These are phyloP conservation scores for Pocillopora grandis DNA, from an alignment of 92 coral and sea anemone species.

Conservation along the genomic window DNA sequence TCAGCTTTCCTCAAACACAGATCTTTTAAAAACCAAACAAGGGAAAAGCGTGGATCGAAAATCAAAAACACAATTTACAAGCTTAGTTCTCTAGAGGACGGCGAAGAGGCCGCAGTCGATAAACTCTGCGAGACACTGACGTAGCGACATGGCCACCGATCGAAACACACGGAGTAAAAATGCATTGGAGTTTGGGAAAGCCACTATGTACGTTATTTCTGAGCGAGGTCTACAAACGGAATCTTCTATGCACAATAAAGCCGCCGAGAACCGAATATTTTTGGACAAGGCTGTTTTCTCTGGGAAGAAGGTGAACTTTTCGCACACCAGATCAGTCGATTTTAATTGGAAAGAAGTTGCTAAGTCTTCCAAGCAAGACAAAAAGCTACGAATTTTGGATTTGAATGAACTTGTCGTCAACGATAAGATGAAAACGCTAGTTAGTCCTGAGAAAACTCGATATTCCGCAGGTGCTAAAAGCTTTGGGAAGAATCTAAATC, in stretches of 20 bases:
- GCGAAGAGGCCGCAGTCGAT: not conserved
- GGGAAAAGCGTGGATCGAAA: not conserved
- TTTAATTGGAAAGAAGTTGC: constrained; percentile 26
- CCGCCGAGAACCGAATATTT: not conserved
- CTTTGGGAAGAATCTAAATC: not conserved
- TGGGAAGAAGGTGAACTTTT: constrained; percentile 7
- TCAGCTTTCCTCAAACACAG: constrained; percentile 9
- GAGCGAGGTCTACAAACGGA: constrained; percentile 67
- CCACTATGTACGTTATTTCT: constrained; percentile 79
- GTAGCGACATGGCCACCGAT: not conserved
- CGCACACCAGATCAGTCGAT: constrained; percentile 27
- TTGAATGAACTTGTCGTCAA: constrained; percentile 17
- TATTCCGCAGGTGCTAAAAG: constrained; percentile 6
- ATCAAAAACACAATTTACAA: not conserved
- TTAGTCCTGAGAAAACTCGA: not conserved
- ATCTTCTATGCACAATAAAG: constrained; percentile 29
- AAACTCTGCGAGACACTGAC: too few species aligned
- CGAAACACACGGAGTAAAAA: not conserved
- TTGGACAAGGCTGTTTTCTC: constrained; percentile 8
- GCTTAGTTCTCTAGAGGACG: too few species aligned
- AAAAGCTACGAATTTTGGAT: constrained; percentile 14
- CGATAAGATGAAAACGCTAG: not conserved
- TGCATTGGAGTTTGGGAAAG: constrained; percentile 31
- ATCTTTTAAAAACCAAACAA: not conserved
- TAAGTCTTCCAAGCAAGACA: not conserved